These are phyloP conservation scores for Siniperca scherzeri DNA, from an alignment of 2,797 vertebrate genomes.

Conservation along the genomic window DNA sequence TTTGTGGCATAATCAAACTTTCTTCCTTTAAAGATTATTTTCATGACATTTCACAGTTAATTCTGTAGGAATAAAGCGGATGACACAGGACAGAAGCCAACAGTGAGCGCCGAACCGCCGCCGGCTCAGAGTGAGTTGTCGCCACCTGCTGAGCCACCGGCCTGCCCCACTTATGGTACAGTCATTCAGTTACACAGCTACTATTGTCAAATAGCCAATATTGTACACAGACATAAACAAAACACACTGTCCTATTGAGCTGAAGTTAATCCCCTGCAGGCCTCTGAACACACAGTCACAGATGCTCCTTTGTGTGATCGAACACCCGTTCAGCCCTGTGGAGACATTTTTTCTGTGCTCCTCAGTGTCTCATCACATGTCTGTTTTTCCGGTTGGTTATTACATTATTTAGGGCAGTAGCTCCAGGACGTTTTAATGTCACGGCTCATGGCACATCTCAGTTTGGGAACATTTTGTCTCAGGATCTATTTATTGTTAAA, in stretches of 20 bases:
- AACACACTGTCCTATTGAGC: conserved; percentile 55
- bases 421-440: conserved; percentile 16
- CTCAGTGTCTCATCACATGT: conserved; percentile 53
- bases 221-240: conserved; percentile 48
- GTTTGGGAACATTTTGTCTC: conserved; percentile 24
- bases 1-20: background rate
- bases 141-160: conserved; percentile 26
- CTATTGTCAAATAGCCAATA: conserved; percentile 58
- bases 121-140: background rate
- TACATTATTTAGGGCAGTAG: conserved; percentile 24
- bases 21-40: background rate
- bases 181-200: conserved; percentile 41
- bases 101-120: background rate
- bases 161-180: conserved; percentile 23
- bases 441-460: background rate
- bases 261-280: conserved; percentile 49
- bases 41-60: conserved; percentile 40
- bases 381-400: conserved; percentile 33
- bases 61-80: conserved; percentile 2
- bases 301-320: conserved; percentile 58
- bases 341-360: conserved; percentile 8
- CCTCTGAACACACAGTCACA: conserved; percentile 52
- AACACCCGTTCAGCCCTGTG: conserved; percentile 20
- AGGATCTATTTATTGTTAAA: background rate
- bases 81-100: conserved; percentile 23